phyloP scores from a whole-genome alignment of 2,888 invertebrate genomes.

The Eupithecia abbreviata region DNA sequence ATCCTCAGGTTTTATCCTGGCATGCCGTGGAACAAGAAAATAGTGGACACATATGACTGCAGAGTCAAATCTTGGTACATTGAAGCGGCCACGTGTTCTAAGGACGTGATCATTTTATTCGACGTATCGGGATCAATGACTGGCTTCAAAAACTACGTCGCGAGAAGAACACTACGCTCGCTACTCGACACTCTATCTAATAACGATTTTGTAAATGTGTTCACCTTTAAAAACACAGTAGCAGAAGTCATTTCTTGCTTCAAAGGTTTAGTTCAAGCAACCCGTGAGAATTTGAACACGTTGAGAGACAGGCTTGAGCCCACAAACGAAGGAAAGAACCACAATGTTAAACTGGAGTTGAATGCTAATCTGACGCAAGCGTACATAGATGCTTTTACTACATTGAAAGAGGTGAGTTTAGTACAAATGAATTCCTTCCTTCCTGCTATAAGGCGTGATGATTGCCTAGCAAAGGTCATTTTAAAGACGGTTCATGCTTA shows the following conservation, averaged over 20 bases:
- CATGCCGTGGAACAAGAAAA: slow-evolving; percentile 85
- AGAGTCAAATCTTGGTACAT: slow-evolving; percentile 97
- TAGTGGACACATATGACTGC: slow-evolving; percentile 93
- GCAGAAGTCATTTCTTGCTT: slow-evolving; percentile 93
- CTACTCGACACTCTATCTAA: slow-evolving; percentile 98
- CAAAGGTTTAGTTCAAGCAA: slow-evolving; percentile 93
- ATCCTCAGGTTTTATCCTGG: slow-evolving; percentile 96
- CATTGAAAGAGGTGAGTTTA: slow-evolving; percentile 87
- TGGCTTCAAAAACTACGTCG: slow-evolving; percentile 90
- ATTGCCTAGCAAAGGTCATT: background rate
- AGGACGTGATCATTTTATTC: slow-evolving; percentile 97
- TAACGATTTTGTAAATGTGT: slow-evolving; percentile 98
- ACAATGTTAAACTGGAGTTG: slow-evolving; percentile 87
- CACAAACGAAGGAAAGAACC: slow-evolving; percentile 60
- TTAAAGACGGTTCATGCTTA: background rate
- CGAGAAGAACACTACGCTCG: slow-evolving; percentile 92
- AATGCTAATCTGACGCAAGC: slow-evolving; percentile 94
- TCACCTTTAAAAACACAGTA: slow-evolving; percentile 90
- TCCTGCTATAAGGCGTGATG: background rate
- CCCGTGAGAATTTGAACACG: slow-evolving; percentile 91
- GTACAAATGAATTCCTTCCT: background rate
- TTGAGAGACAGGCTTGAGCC: slow-evolving; percentile 88
- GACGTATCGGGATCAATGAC: slow-evolving; percentile 99
- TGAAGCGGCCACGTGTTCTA: slow-evolving; percentile 98
- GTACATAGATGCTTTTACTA: slow-evolving; percentile 91